phyloP scores from a whole-genome alignment of 2,888 invertebrate species.

The Loripinus fragilis region DNA sequence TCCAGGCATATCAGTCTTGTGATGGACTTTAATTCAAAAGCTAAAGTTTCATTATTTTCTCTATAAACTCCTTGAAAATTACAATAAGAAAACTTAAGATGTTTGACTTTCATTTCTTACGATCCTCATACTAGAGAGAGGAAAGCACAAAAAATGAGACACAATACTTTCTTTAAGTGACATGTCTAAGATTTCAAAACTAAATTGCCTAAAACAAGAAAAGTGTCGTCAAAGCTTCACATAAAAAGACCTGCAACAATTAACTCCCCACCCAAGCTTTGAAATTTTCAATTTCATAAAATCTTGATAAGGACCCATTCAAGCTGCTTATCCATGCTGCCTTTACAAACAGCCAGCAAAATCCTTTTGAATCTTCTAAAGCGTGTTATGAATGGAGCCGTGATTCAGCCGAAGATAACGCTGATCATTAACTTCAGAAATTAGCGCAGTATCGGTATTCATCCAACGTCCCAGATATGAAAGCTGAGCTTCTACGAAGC shows the following conservation, averaged over 20 bases:
- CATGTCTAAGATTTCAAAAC: no score
- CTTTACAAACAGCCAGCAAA: conserved; percentile 11
- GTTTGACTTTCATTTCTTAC: no score
- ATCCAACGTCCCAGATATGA: conserved; percentile 39
- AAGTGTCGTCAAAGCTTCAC: not conserved
- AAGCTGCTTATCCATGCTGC: not conserved
- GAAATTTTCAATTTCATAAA: conserved; percentile 17
- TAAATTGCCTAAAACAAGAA: no score
- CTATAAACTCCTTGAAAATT: no score
- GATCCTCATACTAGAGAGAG: no score
- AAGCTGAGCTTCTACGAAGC: conserved; percentile 47
- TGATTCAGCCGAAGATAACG: conserved; percentile 43
- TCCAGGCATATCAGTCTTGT: no score
- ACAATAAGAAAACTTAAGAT: no score
- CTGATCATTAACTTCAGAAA: conserved; percentile 34
- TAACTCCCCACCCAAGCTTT: not conserved
- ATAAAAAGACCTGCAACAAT: not conserved
- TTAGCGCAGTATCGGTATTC: conserved; percentile 30
- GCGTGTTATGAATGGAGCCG: conserved; percentile 23
- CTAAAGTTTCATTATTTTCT: no score
- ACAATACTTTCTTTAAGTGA: no score
- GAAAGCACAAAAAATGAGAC: no score
- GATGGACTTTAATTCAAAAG: no score
- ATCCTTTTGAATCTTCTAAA: conserved; percentile 21
- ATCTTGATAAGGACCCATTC: conserved; percentile 7